phyloP scores from a whole-genome alignment of 2,113 vertebrate species.

The Zosterops lateralis region DNA sequence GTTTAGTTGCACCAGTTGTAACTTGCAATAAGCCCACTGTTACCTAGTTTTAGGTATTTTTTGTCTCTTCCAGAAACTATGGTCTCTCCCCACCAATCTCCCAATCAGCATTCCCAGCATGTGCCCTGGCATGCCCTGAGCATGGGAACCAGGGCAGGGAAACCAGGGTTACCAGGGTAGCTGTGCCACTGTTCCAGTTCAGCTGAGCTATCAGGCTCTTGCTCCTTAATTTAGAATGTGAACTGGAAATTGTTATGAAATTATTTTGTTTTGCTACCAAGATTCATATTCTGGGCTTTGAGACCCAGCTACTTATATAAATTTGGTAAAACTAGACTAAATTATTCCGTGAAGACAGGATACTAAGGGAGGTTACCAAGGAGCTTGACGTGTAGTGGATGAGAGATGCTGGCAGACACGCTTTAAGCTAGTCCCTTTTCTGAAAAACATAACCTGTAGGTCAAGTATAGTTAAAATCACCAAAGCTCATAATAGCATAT shows the following conservation, averaged over 20 bases:
- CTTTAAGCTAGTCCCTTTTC: background rate
- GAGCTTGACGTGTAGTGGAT: background rate
- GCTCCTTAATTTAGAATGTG: background rate
- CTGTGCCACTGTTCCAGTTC: background rate
- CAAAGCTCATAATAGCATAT: background rate
- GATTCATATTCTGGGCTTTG: background rate
- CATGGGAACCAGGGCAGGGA: accelerated
- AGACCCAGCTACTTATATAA: background rate
- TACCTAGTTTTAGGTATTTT: background rate
- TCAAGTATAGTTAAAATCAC: background rate
- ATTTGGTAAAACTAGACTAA: background rate
- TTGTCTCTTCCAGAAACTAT: background rate
- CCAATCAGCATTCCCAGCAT: background rate
- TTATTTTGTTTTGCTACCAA: background rate
- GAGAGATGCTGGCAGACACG: background rate
- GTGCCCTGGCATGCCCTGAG: background rate
- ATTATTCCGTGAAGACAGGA: background rate
- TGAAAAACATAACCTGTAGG: background rate
- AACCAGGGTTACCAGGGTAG: background rate
- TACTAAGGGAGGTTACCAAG: background rate
- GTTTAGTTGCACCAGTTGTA: background rate
- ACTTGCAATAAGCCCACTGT: background rate
- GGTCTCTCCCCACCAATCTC: background rate
- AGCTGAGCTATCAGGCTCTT: background rate
- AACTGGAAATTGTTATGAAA: background rate